Percentiles rank a stretch among this genome's conserved stretches.
Evolutionary conservation across 2,113 vertebrate genomes (phyloP).

Genomic region (Micronycteris hirsuta): DNA sequence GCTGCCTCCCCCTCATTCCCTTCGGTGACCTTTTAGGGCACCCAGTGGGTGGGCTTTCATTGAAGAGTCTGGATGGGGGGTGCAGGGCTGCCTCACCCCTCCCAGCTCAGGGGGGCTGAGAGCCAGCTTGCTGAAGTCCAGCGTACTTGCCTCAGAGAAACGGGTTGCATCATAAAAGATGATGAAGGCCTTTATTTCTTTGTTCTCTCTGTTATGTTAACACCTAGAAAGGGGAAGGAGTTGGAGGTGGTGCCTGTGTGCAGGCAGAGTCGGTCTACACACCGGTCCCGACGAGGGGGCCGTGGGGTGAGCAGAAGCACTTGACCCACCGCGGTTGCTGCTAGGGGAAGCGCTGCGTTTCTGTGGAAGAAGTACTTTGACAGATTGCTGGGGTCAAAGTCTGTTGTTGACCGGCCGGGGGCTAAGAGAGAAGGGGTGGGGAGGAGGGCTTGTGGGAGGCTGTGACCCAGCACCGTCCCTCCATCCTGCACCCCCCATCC

Average conservation of each 20-base stretch:
- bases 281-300: fast-evolving
- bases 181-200: background rate
- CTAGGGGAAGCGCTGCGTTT: background rate
- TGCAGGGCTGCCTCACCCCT: background rate
- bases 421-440: background rate
- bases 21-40: conserved; percentile 24
- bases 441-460: no score
- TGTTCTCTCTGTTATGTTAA: background rate
- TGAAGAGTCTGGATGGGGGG: background rate
- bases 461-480: fast-evolving
- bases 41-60: background rate
- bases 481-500: no score
- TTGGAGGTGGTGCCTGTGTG: background rate
- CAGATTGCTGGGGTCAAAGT: background rate
- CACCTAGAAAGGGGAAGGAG: background rate
- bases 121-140: background rate
- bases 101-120: background rate
- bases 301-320: background rate
- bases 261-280: background rate
- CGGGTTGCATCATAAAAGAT: background rate
- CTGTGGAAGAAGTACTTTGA: background rate
- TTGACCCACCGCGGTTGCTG: background rate
- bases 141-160: background rate
- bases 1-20: background rate
- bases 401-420: background rate